These are phyloP conservation scores for Prosopocoilus inquinatus DNA, from an alignment of 2,888 invertebrate genomes.

Conservation along the genomic window DNA sequence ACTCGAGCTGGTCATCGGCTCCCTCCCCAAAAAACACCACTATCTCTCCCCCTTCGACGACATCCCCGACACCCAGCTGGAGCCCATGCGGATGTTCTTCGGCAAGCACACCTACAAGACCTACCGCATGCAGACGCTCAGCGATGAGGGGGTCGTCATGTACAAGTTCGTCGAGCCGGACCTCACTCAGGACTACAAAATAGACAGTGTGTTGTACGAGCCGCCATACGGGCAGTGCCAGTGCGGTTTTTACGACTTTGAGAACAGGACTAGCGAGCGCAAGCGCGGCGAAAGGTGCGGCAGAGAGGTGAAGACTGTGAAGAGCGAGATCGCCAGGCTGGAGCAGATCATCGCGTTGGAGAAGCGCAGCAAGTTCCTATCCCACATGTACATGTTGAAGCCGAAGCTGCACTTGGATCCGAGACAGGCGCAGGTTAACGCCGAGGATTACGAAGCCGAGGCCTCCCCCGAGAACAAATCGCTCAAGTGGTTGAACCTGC, in stretches of 20 bases:
- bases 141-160: conserved; percentile 14
- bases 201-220: conserved; percentile 37
- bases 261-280: neutral
- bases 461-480: conserved; percentile 4
- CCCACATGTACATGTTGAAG: neutral
- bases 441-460: conserved; percentile 1
- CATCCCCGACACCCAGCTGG: conserved; percentile 15
- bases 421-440: neutral
- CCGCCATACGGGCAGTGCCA: conserved; percentile 41
- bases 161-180: conserved; percentile 8
- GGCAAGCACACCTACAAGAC: conserved; percentile 14
- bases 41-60: conserved; percentile 28
- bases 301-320: conserved; percentile 7
- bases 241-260: conserved; percentile 29
- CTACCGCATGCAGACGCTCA: conserved; percentile 18
- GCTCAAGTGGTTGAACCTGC: conserved; percentile 18
- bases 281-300: conserved; percentile 1
- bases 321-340: conserved; percentile 5
- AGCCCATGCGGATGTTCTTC: conserved; percentile 18
- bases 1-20: conserved; percentile 19
- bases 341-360: conserved; percentile 10
- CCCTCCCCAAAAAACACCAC: conserved; percentile 6
- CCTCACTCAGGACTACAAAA: conserved; percentile 5
- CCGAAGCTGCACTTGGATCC: conserved; percentile 4
- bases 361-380: neutral